Base-by-base conservation (phyloP, 1,140 invertebrate species). In the Pseudomyrmex pallidus region DNA sequence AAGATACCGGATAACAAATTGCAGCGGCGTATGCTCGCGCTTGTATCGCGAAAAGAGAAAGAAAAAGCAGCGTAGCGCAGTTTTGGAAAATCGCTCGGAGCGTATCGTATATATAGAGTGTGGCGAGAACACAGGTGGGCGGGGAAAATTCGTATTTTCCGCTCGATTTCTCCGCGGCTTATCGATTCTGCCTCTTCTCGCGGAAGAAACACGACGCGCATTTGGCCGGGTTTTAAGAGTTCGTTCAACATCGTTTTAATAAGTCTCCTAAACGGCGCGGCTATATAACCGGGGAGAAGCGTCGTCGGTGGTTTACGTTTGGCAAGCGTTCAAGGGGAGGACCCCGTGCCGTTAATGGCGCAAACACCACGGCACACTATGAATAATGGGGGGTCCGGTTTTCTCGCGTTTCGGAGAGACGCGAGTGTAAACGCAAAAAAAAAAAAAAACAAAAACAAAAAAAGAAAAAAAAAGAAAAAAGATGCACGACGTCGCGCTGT, bases 181-280 rank as follows among this genome's bases (percentile, higher is more conserved):
- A 70, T 80, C 66, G 66, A 80, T 83, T 66, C 17, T 56, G 68
- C 13, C 48, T 63, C 12, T 48, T 82, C 72, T 63, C 57, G 68
- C 59, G 78, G 72, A 63, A 74, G 57, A 63, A 80, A 84, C 83
- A 59, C 77, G 22, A 25, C 7, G 64, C 66, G 74, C 61, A 52
- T 66, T 84, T 76, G 70, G 86, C 44, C 62, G 66, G 25, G 68
- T 57, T 80, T 89, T 85, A 74, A 76, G 57, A 68, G 50, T 88
- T 63, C 68, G 25, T 87, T 74, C 61, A 72, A 64, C 63, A 66
- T 22, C 64, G 57, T 74, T 86, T 88, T 88, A 85, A 88, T 78
- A 78, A 74, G 78, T 83, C 84, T 67, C 62, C 63, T 83, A 67
- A 89, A 89, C 57, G 73, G 54, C n/a, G 61, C 22, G 44, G 13